A percentile compares a stretch with the other conserved stretches of the same genome.
phyloP scores from a whole-genome alignment of 2,797 vertebrate genomes.

The Neomorphus geoffroyi region DNA sequence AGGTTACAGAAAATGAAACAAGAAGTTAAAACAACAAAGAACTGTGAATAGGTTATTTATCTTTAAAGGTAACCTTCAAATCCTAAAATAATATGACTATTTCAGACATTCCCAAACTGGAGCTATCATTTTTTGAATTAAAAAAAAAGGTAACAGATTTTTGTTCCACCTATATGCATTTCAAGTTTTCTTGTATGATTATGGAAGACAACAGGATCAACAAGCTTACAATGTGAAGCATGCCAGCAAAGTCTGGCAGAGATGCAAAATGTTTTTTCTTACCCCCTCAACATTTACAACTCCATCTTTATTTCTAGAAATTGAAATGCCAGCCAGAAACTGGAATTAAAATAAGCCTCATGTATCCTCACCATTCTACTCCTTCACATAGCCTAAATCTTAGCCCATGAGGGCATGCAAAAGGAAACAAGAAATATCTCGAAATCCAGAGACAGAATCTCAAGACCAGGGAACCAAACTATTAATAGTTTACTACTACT shows the following conservation, averaged over 20 bases:
- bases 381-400: neutral
- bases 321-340: slow-evolving; percentile 17
- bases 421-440: neutral
- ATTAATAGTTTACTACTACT: neutral
- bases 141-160: neutral
- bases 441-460: neutral
- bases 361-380: neutral
- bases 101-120: neutral
- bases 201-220: neutral
- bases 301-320: slow-evolving; percentile 19
- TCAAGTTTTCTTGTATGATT: neutral
- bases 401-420: neutral
- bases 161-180: neutral
- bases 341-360: slow-evolving; percentile 11
- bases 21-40: neutral
- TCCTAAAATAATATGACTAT: neutral
- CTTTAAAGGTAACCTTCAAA: neutral
- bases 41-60: neutral
- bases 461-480: neutral
- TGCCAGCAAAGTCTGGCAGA: neutral
- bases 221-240: neutral
- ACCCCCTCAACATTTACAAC: neutral
- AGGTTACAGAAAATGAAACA: neutral
- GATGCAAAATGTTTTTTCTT: neutral
- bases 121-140: neutral